These are phyloP conservation scores for Oncopodura yosiiana DNA, from an alignment of 1,140 invertebrate species.

Conservation along the genomic window DNA sequence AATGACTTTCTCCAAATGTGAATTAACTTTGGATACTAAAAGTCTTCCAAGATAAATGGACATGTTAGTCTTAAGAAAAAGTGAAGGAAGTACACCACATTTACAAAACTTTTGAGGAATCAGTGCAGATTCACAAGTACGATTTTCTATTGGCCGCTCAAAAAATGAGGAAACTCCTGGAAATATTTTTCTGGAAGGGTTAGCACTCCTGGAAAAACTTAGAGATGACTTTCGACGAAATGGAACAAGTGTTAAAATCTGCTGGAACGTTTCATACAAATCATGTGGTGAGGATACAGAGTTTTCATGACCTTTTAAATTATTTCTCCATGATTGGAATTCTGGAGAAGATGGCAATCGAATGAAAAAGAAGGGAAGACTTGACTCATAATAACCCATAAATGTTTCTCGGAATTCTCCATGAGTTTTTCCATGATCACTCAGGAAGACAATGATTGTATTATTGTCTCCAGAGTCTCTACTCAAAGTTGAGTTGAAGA, in stretches of 20 bases:
- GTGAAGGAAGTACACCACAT: slow-evolving; percentile 22
- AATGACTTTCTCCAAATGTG: too few species aligned
- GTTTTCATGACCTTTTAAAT: slow-evolving; percentile 20
- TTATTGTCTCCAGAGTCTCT: slow-evolving; percentile 15
- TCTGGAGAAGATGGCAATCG: slow-evolving; percentile 22
- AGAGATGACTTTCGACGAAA: background rate
- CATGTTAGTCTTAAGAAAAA: slow-evolving; percentile 9
- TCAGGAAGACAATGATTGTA: slow-evolving; percentile 34
- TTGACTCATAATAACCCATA: slow-evolving; percentile 34
- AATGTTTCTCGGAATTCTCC: slow-evolving; percentile 33
- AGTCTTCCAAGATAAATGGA: slow-evolving; percentile 14
- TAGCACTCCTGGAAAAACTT: too few species aligned
- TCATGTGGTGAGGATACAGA: slow-evolving; percentile 32
- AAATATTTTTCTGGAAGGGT: too few species aligned
- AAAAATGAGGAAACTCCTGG: slow-evolving; percentile 25
- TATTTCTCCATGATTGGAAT: slow-evolving; percentile 13
- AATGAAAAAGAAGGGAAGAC: slow-evolving; percentile 34
- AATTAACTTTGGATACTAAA: slow-evolving; percentile 24
- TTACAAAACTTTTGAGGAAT: slow-evolving; percentile 31
- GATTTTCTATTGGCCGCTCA: slow-evolving; percentile 18
- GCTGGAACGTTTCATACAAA: slow-evolving; percentile 27
- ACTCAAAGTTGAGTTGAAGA: slow-evolving; percentile 13
- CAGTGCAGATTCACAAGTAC: slow-evolving; percentile 25
- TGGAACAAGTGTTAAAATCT: slow-evolving; percentile 12
- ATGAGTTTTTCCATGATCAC: slow-evolving; percentile 34